These are phyloP conservation scores for Eriocheir sinensis DNA, from an alignment of 1,140 invertebrate genomes.

Conservation along the genomic window DNA sequence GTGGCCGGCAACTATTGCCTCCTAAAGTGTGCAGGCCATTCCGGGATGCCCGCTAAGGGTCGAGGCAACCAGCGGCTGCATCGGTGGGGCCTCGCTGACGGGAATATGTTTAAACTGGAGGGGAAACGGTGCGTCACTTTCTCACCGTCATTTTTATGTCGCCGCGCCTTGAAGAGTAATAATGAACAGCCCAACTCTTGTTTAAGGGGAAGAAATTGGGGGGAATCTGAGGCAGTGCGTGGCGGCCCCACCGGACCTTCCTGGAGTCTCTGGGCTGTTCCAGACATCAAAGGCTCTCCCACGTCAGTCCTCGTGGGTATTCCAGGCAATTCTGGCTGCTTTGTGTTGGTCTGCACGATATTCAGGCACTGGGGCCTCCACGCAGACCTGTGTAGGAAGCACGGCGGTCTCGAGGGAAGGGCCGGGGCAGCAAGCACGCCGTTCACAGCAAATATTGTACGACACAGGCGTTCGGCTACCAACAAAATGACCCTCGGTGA, in stretches of 20 bases:
- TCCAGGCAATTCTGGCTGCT: constrained; percentile 3
- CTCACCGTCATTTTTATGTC: background rate
- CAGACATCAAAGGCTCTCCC: constrained; percentile 25
- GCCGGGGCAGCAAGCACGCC: background rate
- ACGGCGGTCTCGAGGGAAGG: background rate
- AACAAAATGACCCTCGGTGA: background rate
- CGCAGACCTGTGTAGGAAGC: background rate
- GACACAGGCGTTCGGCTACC: background rate
- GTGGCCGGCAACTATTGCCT: too few species aligned
- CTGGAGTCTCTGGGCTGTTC: constrained; percentile 33
- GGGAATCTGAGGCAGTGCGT: background rate
- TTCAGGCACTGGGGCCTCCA: constrained; percentile 10
- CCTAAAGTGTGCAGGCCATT: background rate
- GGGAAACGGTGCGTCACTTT: background rate
- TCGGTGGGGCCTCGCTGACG: background rate
- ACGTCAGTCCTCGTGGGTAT: constrained; percentile 39
- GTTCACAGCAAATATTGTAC: constrained; percentile 2
- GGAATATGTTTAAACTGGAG: background rate
- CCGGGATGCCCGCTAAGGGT: background rate
- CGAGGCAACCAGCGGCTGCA: background rate
- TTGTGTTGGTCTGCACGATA: constrained; percentile 2
- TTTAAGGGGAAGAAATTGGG: background rate
- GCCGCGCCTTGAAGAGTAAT: background rate
- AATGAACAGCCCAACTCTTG: constrained; percentile 24
- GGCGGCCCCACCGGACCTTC: background rate